phyloP scores from a whole-genome alignment of 2,888 invertebrate genomes.

The Sclerodermus sp. region DNA sequence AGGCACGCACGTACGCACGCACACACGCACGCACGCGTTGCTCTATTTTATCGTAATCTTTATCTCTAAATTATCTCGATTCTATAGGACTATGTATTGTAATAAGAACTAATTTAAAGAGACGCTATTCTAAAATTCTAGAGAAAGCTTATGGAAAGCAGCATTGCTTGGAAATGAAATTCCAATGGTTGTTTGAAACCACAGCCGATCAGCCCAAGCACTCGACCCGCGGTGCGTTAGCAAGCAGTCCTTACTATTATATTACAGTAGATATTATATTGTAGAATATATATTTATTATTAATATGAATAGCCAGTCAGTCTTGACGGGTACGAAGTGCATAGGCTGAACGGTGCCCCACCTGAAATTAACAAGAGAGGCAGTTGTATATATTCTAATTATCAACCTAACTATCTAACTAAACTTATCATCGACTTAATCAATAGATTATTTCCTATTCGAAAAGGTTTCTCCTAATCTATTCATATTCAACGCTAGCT shows the following conservation, averaged over 20 bases:
- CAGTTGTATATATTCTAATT: conserved; percentile 47
- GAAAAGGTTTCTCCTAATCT: conserved; percentile 37
- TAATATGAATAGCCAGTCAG: conserved; percentile 54
- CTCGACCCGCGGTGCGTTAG: conserved; percentile 52
- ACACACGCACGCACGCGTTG: neutral
- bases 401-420: conserved; percentile 41
- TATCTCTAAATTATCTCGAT: conserved; percentile 2
- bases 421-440: conserved; percentile 1
- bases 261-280: conserved; percentile 43
- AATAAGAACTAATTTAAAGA: conserved; percentile 38
- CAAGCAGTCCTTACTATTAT: conserved; percentile 52
- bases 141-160: conserved; percentile 49
- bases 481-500: conserved; percentile 51
- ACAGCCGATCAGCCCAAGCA: conserved; percentile 51
- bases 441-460: conserved; percentile 36
- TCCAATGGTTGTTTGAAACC: conserved; percentile 26
- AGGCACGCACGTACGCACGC: too few species aligned
- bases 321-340: conserved; percentile 53
- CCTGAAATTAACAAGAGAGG: conserved; percentile 33
- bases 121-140: conserved; percentile 43
- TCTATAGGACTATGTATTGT: neutral
- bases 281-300: conserved; percentile 41
- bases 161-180: conserved; percentile 35
- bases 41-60: conserved; percentile 3
- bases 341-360: conserved; percentile 48